A percentile compares a stretch with the other conserved stretches of the same genome.
Conservation (phyloP, 30 jellyfish, hydroid and myxozoan genomes). For the Aurelia sp. region DNA sequence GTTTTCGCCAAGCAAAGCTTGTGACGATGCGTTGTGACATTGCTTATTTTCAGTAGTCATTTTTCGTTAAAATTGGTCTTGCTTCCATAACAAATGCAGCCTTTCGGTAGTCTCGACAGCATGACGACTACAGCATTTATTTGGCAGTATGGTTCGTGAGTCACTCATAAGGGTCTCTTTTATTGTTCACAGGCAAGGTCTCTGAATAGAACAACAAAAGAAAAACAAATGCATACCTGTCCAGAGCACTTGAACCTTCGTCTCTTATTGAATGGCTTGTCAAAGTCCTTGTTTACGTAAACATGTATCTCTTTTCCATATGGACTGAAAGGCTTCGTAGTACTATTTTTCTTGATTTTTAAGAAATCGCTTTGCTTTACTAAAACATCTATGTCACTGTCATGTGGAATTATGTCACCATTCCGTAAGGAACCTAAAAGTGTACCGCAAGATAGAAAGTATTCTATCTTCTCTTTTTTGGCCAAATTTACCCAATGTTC, state of each 20-base stretch:
- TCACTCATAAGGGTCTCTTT: too few species aligned
- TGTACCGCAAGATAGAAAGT: conserved; percentile 84
- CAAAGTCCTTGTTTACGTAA: conserved; percentile 71
- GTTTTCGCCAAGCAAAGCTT: too few species aligned
- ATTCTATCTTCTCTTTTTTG: conserved; percentile 44
- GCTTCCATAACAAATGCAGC: too few species aligned
- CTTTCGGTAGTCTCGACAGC: too few species aligned
- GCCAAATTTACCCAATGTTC: conserved; percentile 70
- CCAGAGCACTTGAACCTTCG: conserved; percentile 90
- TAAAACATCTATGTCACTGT: conserved; percentile 80
- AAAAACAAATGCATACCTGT: conserved; percentile 33
- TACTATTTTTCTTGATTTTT: conserved; percentile 45
- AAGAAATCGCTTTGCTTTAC: conserved; percentile 36
- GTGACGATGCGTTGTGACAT: too few species aligned
- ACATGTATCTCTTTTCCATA: conserved; percentile 65
- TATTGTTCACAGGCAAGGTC: too few species aligned
- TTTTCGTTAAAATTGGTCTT: too few species aligned
- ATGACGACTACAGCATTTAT: too few species aligned
- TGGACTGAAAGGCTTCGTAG: conserved; percentile 61
- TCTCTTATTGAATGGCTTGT: conserved; percentile 65
- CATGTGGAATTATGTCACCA: conserved; percentile 80
- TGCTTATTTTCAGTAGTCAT: too few species aligned
- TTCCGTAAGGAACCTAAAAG: conserved; percentile 86
- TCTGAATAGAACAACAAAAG: too few species aligned
- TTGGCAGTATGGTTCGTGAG: too few species aligned